These are phyloP conservation scores for Syngnathus typhle DNA, from an alignment of 2,113 vertebrate species.

Conservation along the genomic window DNA sequence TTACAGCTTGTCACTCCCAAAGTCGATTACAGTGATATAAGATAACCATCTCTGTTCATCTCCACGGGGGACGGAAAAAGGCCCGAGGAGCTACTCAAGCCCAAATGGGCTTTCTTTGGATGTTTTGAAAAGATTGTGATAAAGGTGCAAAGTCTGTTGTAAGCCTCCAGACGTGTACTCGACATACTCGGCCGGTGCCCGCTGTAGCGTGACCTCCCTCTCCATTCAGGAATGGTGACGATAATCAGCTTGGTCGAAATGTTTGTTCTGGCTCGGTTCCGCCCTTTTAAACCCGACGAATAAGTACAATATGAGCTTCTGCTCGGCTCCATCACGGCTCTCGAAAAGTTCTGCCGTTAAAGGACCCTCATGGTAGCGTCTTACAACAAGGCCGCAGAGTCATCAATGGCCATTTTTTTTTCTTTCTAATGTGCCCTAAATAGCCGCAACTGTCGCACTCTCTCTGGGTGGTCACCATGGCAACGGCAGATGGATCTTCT, in stretches of 20 bases:
- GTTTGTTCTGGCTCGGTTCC: not conserved
- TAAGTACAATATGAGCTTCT: not conserved
- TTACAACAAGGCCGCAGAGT: constrained; percentile 5
- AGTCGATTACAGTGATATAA: not conserved
- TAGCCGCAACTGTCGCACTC: constrained; percentile 35
- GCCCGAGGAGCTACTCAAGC: not conserved
- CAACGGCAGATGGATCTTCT: constrained; percentile 36
- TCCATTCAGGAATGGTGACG: not conserved
- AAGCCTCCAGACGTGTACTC: too few species aligned
- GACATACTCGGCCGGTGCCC: not conserved
- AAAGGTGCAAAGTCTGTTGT: not conserved
- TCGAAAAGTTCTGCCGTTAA: not conserved
- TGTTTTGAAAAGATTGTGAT: constrained; percentile 17
- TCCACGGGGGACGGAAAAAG: constrained; percentile 9
- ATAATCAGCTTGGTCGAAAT: not conserved
- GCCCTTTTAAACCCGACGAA: not conserved
- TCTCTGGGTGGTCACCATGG: constrained; percentile 53
- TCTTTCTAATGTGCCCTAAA: constrained; percentile 28
- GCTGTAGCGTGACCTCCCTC: not conserved
- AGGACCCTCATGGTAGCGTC: too few species aligned
- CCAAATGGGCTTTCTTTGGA: not conserved
- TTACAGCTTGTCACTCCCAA: constrained; percentile 20
- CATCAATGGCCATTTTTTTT: constrained; percentile 22
- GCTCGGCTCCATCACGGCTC: not conserved
- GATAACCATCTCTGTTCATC: constrained; percentile 16